phyloP scores from a whole-genome alignment of 2,888 invertebrate genomes.

The Thalpophila matura region DNA sequence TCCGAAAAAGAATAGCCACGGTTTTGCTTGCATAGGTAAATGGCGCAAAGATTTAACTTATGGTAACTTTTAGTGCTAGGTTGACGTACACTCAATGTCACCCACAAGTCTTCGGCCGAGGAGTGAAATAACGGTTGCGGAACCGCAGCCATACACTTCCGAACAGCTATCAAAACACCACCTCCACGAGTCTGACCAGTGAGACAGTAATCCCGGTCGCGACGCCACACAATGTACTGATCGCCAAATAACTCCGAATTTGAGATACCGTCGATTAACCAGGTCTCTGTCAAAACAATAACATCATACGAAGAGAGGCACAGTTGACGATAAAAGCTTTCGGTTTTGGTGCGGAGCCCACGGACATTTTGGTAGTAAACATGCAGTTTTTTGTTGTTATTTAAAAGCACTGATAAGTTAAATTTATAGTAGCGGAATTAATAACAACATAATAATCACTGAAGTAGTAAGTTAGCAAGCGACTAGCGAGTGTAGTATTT shows the following conservation, averaged over 20 bases:
- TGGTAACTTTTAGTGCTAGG: background rate
- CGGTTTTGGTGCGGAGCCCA: conserved; percentile 1
- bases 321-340: background rate
- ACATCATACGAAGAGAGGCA: background rate
- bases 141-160: background rate
- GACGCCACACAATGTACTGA: conserved; percentile 6
- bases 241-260: conserved; percentile 6
- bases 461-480: too few species aligned
- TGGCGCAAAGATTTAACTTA: background rate
- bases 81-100: conserved; percentile 8
- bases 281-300: conserved; percentile 5
- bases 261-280: background rate
- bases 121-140: conserved; percentile 8
- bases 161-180: conserved; percentile 2
- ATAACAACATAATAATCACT: too few species aligned
- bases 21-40: background rate
- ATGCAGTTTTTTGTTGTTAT: background rate
- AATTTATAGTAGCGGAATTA: too few species aligned
- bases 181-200: conserved; percentile 3
- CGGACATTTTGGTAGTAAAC: conserved; percentile 9
- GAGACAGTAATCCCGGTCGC: conserved; percentile 1
- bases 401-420: background rate
- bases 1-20: background rate
- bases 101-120: conserved; percentile 13
- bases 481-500: too few species aligned